Base-by-base conservation (phyloP, 2,888 invertebrate genomes). In the Acanthoscelides obtectus region DNA sequence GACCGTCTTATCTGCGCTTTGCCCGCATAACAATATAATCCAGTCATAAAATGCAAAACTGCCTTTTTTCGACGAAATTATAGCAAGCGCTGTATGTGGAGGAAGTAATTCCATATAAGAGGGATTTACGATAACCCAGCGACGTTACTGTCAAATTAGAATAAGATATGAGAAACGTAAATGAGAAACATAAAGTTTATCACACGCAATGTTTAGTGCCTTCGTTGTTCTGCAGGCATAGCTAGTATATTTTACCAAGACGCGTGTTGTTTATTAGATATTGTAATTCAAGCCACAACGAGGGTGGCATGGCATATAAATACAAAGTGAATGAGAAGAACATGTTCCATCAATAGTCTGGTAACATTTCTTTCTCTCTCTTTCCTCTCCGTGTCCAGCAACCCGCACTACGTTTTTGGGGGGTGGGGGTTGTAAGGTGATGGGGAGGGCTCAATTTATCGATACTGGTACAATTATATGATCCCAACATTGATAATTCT, bases 141-240 rank as follows among this genome's bases (percentile, higher is more conserved):
- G 20, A 66, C 66, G 22, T 66, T 66, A 66, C 66, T 66, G 66
- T 66, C 66, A 66, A 66, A 66, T 66, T 66, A 66, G 66, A 66
- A 66, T 66, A 66, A 66, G 66, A 66, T 66, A 66, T 66, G 66
- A 66, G 66, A 66, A 66, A 66, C 66, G 66, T 66, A 66, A 66
- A 66, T 66, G 66, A 66, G 66, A 66, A 66, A 66, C 66, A 22
- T 66, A 66, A 22, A 66, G 20, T 66, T 66, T 66, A 66, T 66
- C 66, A 22, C 66, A 66, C 66, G 66, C 66, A 19, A 66, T 66
- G 66, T 66, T 66, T 66, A 22, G 66, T 21, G 22, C 6, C 66
- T 20, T 22, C 66, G 22, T 66, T 66, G 66, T 66, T 66, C 22
- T 22, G 66, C 66, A 20, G 20, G 66, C 66, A 66, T 22, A 8